Conservation (phyloP, 2,797 vertebrate genomes). For the Acrocephalus scirpaceus region DNA sequence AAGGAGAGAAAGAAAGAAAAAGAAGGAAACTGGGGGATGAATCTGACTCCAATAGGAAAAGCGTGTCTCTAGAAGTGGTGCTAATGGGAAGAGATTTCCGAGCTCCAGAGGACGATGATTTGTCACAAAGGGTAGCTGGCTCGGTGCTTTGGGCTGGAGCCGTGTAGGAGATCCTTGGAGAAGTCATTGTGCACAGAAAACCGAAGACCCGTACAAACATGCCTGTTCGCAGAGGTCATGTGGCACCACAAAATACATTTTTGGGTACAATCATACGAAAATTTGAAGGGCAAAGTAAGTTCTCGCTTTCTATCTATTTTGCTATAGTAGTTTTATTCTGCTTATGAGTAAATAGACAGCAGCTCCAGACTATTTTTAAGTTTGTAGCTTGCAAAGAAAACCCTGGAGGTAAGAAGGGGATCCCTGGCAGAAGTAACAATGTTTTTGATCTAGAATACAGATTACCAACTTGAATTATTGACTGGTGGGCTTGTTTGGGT, state of each 20-base stretch:
- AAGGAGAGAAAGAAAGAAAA: conserved; percentile 35
- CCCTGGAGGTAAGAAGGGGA: conserved; percentile 36
- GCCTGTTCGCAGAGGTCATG: conserved; percentile 99
- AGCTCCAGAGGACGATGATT: conserved; percentile 79
- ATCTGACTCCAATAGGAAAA: conserved; percentile 60
- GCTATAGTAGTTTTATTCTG: conserved; percentile 58
- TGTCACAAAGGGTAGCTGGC: conserved; percentile 74
- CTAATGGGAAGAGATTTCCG: conserved; percentile 81
- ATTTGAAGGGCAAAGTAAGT: conserved; percentile 99
- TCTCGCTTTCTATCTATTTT: conserved; percentile 73
- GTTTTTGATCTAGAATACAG: conserved; percentile 61
- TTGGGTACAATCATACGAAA: conserved; percentile 97
- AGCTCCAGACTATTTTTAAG: conserved; percentile 70
- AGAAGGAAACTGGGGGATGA: conserved; percentile 69
- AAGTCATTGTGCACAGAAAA: conserved; percentile 73
- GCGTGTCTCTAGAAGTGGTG: conserved; percentile 68
- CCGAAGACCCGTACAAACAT: conserved; percentile 83
- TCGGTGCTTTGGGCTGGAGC: conserved; percentile 81
- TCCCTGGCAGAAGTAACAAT: conserved; percentile 16
- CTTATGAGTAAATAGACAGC: conserved; percentile 48
- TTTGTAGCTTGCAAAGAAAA: conserved; percentile 51
- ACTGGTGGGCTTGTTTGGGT: not conserved
- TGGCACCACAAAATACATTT: conserved; percentile 98
- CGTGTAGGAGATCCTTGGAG: conserved; percentile 76
- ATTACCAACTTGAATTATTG: conserved; percentile 9